These are phyloP conservation scores for Neogale vison DNA, from an alignment of 2,113 vertebrate genomes.

Conservation along the genomic window DNA sequence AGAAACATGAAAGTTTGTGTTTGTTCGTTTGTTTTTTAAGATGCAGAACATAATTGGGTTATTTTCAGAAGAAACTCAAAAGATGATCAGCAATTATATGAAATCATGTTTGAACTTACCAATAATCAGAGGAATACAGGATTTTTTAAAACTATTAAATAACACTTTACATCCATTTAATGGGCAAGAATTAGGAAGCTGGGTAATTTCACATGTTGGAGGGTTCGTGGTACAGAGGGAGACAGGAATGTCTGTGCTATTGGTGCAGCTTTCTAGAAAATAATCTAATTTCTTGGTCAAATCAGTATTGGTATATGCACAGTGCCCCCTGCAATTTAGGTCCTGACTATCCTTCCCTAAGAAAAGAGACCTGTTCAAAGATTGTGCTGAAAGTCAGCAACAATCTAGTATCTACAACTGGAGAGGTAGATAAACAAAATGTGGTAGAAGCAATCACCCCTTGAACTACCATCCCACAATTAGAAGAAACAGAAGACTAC, in stretches of 20 bases:
- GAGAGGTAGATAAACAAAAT: background rate
- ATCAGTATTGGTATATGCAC: background rate
- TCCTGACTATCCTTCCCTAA: background rate
- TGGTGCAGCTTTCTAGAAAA: background rate
- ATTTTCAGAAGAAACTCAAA: conserved; percentile 19
- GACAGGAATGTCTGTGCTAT: background rate
- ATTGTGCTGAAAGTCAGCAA: background rate
- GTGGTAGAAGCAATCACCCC: background rate
- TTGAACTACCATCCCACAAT: background rate
- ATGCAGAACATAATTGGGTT: background rate
- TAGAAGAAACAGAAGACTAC: background rate
- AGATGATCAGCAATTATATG: background rate
- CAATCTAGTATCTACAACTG: background rate
- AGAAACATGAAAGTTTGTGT: background rate
- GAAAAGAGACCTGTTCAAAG: background rate
- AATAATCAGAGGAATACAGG: background rate
- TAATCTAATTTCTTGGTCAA: background rate
- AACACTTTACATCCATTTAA: background rate
- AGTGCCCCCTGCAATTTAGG: background rate
- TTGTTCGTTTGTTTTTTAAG: background rate
- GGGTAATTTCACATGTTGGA: background rate
- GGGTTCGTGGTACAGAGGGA: background rate
- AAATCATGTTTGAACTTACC: background rate
- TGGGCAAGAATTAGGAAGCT: background rate
- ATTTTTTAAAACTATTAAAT: background rate